Percentiles rank a stretch among this genome's conserved stretches.
Evolutionary conservation across 2,888 invertebrate genomes (phyloP).

Genomic region (Rhabditoides inermis): DNA sequence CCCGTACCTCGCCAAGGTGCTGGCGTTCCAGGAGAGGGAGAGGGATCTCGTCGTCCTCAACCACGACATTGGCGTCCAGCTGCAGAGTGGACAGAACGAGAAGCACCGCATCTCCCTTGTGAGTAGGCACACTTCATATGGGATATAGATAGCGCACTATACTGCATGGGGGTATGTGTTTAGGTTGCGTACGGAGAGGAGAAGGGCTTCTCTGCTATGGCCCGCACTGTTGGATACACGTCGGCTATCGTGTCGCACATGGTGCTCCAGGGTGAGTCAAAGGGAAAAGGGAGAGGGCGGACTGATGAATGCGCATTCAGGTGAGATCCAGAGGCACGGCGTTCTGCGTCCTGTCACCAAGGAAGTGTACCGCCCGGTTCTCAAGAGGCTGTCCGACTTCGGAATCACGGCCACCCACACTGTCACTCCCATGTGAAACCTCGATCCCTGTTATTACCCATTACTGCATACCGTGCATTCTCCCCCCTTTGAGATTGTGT

Average conservation of each 20-base stretch:
- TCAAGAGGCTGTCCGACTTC: constrained; percentile 68
- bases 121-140: not conserved
- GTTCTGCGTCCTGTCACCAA: constrained; percentile 81
- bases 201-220: constrained; percentile 80
- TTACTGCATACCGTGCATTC: too few relatives aligned
- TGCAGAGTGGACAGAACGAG: constrained; percentile 65
- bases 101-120: not conserved
- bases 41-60: constrained; percentile 86
- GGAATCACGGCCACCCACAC: constrained; percentile 44
- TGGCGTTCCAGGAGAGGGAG: constrained; percentile 63
- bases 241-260: constrained; percentile 93
- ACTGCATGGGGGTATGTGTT: constrained; percentile 5
- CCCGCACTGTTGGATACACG: constrained; percentile 80
- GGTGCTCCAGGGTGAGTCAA: constrained; percentile 77
- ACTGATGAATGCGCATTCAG: too few relatives aligned
- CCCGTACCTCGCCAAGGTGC: constrained; percentile 61
- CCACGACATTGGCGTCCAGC: constrained; percentile 82
- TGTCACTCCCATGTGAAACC: constrained; percentile 26
- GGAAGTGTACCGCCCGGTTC: constrained; percentile 80
- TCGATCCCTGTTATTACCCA: too few relatives aligned
- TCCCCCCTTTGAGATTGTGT: too few relatives aligned
- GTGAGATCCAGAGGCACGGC: constrained; percentile 90
- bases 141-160: not conserved
- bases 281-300: too few relatives aligned
- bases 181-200: constrained; percentile 75